Conservation (phyloP, 2,113 vertebrate species). For the Tamias sibiricus region DNA sequence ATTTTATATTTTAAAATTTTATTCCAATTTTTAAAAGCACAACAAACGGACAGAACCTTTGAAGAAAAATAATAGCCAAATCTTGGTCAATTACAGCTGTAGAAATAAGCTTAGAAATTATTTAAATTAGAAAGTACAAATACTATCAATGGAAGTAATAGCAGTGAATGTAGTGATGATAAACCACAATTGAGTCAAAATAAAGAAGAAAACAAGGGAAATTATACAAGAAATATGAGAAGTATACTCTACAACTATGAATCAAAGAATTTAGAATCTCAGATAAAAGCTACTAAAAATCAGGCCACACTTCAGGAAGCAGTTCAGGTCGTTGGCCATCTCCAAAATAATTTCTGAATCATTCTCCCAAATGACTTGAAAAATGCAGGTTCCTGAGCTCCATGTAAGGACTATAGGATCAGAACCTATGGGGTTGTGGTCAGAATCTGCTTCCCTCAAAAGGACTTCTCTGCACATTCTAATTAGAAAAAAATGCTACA, state of each 20-base stretch:
- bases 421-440: background rate
- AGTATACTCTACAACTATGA: background rate
- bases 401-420: background rate
- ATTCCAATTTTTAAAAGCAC: background rate
- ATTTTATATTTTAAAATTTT: background rate
- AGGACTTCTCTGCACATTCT: background rate
- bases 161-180: background rate
- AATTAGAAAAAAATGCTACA: background rate
- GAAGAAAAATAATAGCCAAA: background rate
- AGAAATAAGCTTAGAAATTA: background rate
- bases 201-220: background rate
- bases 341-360: background rate
- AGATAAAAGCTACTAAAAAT: constrained; percentile 26
- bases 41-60: background rate
- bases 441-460: background rate
- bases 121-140: background rate
- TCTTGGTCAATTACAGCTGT: background rate
- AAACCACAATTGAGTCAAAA: background rate
- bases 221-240: background rate
- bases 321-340: background rate
- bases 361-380: background rate
- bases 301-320: background rate
- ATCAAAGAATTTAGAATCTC: background rate
- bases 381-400: background rate
- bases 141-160: background rate